A percentile compares a stretch with the other conserved stretches of the same genome.
These are phyloP conservation scores for Halcyon senegalensis DNA, from an alignment of 2,113 vertebrate species.

Conservation along the genomic window DNA sequence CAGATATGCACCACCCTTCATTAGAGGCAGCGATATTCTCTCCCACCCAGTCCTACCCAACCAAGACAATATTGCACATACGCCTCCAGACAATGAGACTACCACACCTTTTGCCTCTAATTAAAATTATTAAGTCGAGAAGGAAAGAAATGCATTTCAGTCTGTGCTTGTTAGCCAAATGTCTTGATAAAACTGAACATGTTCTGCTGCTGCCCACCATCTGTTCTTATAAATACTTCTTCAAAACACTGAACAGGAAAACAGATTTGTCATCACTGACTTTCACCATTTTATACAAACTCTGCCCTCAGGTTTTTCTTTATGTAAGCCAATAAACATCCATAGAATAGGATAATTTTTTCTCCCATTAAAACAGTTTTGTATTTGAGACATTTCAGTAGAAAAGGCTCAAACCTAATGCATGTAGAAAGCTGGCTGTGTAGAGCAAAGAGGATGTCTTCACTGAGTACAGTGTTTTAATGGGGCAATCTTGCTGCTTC, in stretches of 20 bases:
- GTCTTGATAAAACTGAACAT: slow-evolving; percentile 56
- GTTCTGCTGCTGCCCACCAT: slow-evolving; percentile 61
- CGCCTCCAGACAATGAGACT: slow-evolving; percentile 13
- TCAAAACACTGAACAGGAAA: slow-evolving; percentile 35
- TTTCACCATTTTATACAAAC: not conserved
- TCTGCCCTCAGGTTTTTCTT: not conserved
- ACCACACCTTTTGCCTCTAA: slow-evolving; percentile 49
- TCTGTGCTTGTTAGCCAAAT: slow-evolving; percentile 58
- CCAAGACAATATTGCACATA: slow-evolving; percentile 65
- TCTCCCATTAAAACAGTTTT: not conserved
- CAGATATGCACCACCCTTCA: slow-evolving; percentile 44
- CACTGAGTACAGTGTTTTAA: not conserved
- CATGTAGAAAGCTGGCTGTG: not conserved
- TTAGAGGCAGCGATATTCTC: slow-evolving; percentile 18
- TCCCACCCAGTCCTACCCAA: slow-evolving; percentile 59
- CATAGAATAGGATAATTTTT: not conserved
- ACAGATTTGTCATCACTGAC: slow-evolving; percentile 33
- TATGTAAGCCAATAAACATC: not conserved
- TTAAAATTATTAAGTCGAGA: slow-evolving; percentile 55
- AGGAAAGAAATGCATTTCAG: slow-evolving; percentile 33
- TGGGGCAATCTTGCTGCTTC: not conserved
- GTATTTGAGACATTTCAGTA: not conserved
- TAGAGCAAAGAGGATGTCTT: not conserved
- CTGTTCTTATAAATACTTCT: slow-evolving; percentile 50
- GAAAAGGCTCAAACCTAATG: not conserved